Conservation (phyloP, 2,888 invertebrate species). For the Xestia rhomboidea region DNA sequence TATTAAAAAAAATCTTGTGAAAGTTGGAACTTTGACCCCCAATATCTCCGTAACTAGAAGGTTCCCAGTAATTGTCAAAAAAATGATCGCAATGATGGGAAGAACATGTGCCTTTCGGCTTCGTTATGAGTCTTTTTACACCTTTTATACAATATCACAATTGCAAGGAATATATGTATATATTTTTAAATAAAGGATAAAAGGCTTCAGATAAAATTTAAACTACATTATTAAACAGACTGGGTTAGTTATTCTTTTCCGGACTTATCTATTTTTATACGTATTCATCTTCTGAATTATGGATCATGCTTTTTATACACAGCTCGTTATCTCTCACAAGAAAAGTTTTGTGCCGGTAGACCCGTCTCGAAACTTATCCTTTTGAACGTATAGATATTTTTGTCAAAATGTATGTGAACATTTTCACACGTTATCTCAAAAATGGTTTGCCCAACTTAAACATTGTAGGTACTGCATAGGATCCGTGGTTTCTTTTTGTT, state of each 20-base stretch:
- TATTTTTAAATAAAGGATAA: neutral
- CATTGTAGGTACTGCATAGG: neutral
- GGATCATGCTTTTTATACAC: neutral
- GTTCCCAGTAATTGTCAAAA: too few relatives aligned
- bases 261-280: neutral
- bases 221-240: neutral
- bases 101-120: too few relatives aligned
- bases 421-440: neutral
- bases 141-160: neutral
- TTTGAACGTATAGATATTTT: neutral
- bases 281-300: neutral
- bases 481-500: neutral
- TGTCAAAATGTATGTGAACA: too few relatives aligned
- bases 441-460: neutral
- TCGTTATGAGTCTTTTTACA: too few relatives aligned
- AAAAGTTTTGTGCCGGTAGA: neutral
- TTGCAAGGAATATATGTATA: neutral
- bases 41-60: too few relatives aligned
- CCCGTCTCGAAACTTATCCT: neutral
- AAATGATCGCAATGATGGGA: too few relatives aligned
- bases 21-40: too few relatives aligned
- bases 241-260: neutral
- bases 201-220: neutral
- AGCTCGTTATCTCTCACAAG: neutral
- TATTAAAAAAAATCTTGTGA: too few relatives aligned